phyloP scores from a whole-genome alignment of 2,113 vertebrate genomes.

The Nerophis ophidion region DNA sequence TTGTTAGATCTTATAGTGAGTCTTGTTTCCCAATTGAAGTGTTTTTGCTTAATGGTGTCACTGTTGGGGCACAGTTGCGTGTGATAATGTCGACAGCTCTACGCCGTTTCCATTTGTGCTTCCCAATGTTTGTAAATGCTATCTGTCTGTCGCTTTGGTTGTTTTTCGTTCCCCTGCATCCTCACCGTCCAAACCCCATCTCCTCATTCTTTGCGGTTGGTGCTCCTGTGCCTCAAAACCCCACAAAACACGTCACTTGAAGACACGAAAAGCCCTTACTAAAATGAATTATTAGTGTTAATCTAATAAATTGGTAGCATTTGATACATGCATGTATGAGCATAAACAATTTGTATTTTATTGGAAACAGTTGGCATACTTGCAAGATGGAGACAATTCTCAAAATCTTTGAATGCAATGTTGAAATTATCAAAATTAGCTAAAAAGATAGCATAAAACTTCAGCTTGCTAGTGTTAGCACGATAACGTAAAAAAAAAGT shows the following conservation, averaged over 20 bases:
- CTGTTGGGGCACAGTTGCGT: constrained; percentile 27
- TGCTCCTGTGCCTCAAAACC: constrained; percentile 27
- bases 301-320: neutral
- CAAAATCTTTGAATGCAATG: too few species aligned
- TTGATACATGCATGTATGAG: too few species aligned
- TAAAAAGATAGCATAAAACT: too few species aligned
- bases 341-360: too few species aligned
- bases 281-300: neutral
- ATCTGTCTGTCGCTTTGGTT: constrained; percentile 55
- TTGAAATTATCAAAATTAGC: too few species aligned
- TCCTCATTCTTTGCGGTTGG: constrained; percentile 23
- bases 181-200: constrained; percentile 1
- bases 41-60: constrained; percentile 17
- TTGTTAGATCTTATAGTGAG: constrained; percentile 15
- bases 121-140: constrained; percentile 54
- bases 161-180: constrained; percentile 36
- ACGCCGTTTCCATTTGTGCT: constrained; percentile 38
- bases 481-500: too few species aligned
- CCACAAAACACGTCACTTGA: neutral
- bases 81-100: constrained; percentile 39
- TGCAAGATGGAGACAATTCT: too few species aligned
- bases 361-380: too few species aligned
- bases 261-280: neutral
- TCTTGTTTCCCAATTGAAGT: constrained; percentile 24
- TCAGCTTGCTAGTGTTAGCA: too few species aligned